Percentiles rank a stretch among this genome's conserved stretches.
Conservation (phyloP, 2,797 vertebrate genomes). For the Brotula barbata region DNA sequence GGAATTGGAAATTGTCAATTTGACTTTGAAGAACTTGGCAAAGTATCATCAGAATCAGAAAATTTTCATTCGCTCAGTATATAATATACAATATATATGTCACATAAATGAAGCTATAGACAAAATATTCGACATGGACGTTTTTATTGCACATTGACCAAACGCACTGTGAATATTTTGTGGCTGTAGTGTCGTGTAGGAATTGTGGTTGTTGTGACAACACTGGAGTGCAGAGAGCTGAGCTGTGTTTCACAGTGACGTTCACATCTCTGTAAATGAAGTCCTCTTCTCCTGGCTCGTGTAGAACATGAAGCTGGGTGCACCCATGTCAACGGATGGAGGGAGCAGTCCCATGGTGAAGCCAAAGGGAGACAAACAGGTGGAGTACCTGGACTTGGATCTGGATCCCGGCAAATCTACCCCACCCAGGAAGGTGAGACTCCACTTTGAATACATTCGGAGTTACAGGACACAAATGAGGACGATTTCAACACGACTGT, state of each 20-base stretch:
- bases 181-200: neutral
- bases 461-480: neutral
- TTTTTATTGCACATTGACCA: too few relatives aligned
- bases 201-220: constrained; percentile 60
- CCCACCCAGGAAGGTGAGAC: constrained; percentile 92
- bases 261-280: constrained; percentile 18
- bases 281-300: constrained; percentile 20
- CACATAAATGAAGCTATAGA: too few relatives aligned
- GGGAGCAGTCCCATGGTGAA: constrained; percentile 94
- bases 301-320: constrained; percentile 77
- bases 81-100: too few relatives aligned
- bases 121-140: too few relatives aligned
- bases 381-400: constrained; percentile 97
- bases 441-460: neutral
- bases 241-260: constrained; percentile 16
- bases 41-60: too few relatives aligned
- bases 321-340: constrained; percentile 84
- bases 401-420: constrained; percentile 95
- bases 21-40: too few relatives aligned
- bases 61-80: too few relatives aligned
- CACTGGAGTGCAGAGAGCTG: constrained; percentile 15
- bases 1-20: too few relatives aligned
- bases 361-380: constrained; percentile 96
- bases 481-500: neutral
- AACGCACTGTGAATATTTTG: too few relatives aligned